Conservation (phyloP, 2,797 vertebrate species). For the Tachyglossus aculeatus region DNA sequence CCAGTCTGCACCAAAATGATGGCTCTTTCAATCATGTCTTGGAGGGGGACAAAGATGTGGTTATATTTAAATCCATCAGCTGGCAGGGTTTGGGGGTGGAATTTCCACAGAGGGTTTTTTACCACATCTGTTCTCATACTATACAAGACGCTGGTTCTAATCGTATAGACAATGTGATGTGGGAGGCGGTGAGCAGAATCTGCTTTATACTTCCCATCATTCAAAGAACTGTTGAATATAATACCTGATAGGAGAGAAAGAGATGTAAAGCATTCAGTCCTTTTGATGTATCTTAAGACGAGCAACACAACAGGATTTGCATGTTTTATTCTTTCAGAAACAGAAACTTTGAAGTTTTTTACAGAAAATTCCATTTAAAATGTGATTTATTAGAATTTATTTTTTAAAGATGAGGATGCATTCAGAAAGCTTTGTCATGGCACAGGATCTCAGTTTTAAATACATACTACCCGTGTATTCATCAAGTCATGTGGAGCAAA, state of each 20-base stretch:
- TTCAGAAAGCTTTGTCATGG: background rate
- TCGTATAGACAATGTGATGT: conserved; percentile 66
- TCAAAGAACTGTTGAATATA: conserved; percentile 53
- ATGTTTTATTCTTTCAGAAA: too few relatives aligned
- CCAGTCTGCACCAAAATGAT: conserved; percentile 67
- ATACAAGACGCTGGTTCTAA: conserved; percentile 69
- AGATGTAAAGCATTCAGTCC: background rate
- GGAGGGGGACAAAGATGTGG: conserved; percentile 73
- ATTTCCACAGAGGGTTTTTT: conserved; percentile 72
- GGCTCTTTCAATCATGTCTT: conserved; percentile 78
- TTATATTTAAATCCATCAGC: conserved; percentile 73
- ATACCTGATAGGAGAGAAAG: conserved; percentile 54
- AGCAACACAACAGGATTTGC: fast-evolving
- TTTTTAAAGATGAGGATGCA: background rate
- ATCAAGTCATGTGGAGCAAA: background rate
- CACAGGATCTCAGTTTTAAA: background rate
- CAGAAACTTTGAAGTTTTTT: fast-evolving
- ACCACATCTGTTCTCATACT: conserved; percentile 73
- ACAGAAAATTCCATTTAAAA: background rate
- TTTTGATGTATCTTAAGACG: too few relatives aligned
- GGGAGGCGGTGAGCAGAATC: conserved; percentile 31
- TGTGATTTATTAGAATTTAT: background rate
- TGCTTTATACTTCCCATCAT: background rate
- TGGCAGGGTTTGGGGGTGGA: conserved; percentile 71
- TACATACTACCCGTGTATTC: background rate